Conservation (phyloP, 2,797 vertebrate species). For the Sciurus carolinensis region DNA sequence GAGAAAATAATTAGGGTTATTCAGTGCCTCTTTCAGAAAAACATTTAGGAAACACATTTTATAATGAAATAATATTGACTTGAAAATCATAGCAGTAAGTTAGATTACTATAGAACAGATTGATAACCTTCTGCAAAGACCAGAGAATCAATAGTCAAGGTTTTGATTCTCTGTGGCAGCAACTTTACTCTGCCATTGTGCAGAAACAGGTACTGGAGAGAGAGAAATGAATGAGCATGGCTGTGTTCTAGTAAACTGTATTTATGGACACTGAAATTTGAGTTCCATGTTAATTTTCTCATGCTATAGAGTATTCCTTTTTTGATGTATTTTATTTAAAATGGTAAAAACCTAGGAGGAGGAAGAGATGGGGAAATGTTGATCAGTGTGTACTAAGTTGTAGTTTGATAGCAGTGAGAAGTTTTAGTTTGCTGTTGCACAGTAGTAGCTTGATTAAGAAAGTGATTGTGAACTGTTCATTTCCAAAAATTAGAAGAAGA, state of each 20-base stretch:
- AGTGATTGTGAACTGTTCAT: fast-evolving
- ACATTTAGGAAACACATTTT: background rate
- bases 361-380: background rate
- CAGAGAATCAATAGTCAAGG: background rate
- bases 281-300: background rate
- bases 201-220: background rate
- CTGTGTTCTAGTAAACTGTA: background rate
- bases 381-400: too few relatives aligned
- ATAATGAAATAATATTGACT: background rate
- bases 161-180: background rate
- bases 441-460: background rate
- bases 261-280: background rate
- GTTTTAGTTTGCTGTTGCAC: too few relatives aligned
- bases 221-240: fast-evolving
- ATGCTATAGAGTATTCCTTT: background rate
- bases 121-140: background rate
- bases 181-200: background rate
- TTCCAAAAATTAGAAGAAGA: background rate
- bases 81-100: slow-evolving; percentile 16
- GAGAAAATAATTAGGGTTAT: background rate
- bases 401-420: background rate
- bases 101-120: background rate
- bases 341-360: background rate
- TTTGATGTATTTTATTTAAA: background rate
- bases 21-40: background rate